These are phyloP conservation scores for Virgularia gustaviana DNA, from an alignment of 92 coral and sea anemone genomes.

Conservation along the genomic window DNA sequence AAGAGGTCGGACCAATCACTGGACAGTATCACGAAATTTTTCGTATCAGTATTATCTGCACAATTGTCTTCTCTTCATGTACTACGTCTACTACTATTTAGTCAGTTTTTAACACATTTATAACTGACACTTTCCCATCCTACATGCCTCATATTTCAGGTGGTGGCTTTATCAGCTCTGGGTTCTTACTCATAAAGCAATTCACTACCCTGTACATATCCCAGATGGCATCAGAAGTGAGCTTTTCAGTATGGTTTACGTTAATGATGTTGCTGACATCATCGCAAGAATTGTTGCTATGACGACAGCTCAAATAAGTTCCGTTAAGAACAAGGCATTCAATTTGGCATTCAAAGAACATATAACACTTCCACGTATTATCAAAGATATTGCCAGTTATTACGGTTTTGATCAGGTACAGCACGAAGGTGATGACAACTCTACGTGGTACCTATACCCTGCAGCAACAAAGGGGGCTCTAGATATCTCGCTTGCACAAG, in stretches of 20 bases:
- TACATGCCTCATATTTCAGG: conserved; percentile 77
- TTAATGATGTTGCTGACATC: conserved; percentile 84
- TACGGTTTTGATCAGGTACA: conserved; percentile 56
- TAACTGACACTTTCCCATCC: background rate
- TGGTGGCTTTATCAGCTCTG: conserved; percentile 98
- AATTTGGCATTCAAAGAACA: conserved; percentile 90
- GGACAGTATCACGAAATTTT: no score
- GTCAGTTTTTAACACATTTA: no score
- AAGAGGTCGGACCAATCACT: no score
- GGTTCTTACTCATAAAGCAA: conserved; percentile 70
- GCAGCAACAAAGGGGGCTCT: conserved; percentile 86
- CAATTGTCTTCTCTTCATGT: no score
- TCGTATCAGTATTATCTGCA: no score
- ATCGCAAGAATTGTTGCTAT: conserved; percentile 61
- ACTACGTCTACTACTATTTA: no score
- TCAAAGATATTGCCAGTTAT: conserved; percentile 67
- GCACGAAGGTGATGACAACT: conserved; percentile 64
- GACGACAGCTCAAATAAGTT: conserved; percentile 44
- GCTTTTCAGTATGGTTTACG: conserved; percentile 81
- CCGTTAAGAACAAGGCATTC: conserved; percentile 42
- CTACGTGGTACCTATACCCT: conserved; percentile 90
- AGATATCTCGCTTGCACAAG: conserved; percentile 67
- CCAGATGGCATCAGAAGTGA: conserved; percentile 77
- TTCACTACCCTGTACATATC: conserved; percentile 79
- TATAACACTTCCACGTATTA: conserved; percentile 65